These are phyloP conservation scores for Corythaeola cristata DNA, from an alignment of 2,113 vertebrate genomes.

Conservation along the genomic window DNA sequence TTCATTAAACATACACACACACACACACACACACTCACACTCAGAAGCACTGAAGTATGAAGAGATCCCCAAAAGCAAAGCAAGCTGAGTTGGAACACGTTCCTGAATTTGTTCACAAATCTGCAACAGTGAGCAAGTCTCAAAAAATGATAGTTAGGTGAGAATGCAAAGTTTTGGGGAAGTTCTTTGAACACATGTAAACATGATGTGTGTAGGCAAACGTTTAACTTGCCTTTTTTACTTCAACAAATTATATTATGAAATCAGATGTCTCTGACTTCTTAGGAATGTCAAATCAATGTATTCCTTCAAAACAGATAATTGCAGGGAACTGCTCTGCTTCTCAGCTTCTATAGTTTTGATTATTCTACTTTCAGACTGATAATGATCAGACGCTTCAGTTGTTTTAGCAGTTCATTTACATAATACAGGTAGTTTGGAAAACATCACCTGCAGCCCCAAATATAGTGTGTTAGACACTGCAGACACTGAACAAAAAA, in stretches of 20 bases:
- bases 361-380: constrained; percentile 72
- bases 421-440: constrained; percentile 39
- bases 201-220: constrained; percentile 78
- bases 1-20: constrained; percentile 69
- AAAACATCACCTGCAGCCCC: constrained; percentile 58
- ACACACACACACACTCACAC: background rate
- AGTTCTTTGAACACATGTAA: constrained; percentile 80
- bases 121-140: constrained; percentile 63
- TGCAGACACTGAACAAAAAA: background rate
- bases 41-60: constrained; percentile 64
- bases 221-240: constrained; percentile 81
- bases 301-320: constrained; percentile 79
- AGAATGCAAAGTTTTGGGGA: constrained; percentile 77
- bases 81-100: constrained; percentile 68
- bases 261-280: constrained; percentile 80
- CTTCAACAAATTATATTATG: constrained; percentile 81
- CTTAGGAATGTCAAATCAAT: constrained; percentile 80
- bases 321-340: constrained; percentile 73
- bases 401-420: constrained; percentile 54
- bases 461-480: constrained; percentile 27
- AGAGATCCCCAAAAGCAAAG: constrained; percentile 74
- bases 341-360: constrained; percentile 66
- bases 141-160: constrained; percentile 72
- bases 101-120: constrained; percentile 76
- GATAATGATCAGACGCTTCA: constrained; percentile 59